These are phyloP conservation scores for Hylaea fasciaria DNA, from an alignment of 2,888 invertebrate species.

Conservation along the genomic window DNA sequence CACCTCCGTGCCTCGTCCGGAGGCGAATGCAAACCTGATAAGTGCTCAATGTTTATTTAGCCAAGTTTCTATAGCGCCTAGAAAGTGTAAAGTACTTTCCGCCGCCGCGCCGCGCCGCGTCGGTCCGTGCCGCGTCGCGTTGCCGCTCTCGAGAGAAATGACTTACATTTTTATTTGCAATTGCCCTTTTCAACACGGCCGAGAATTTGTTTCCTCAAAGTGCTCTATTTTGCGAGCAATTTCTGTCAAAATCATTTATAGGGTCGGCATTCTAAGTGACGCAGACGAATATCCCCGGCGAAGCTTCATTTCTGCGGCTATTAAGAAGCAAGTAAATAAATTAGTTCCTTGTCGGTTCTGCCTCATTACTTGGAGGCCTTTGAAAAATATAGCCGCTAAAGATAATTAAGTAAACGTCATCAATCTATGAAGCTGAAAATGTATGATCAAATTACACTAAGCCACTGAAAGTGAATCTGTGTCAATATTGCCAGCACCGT, in stretches of 20 bases:
- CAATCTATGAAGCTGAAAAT: too few relatives aligned
- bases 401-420: neutral
- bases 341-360: constrained; percentile 4
- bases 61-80: constrained; percentile 1
- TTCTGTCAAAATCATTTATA: constrained; percentile 38
- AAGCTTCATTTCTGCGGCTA: constrained; percentile 11
- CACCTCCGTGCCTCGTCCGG: neutral
- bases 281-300: constrained; percentile 19
- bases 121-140: too few relatives aligned
- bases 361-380: neutral
- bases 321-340: constrained; percentile 19
- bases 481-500: too few relatives aligned
- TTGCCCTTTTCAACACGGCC: constrained; percentile 13
- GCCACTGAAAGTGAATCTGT: too few relatives aligned
- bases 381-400: neutral
- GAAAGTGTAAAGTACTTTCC: neutral
- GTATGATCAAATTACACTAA: too few relatives aligned
- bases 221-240: constrained; percentile 36
- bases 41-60: constrained; percentile 18
- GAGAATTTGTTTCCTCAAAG: constrained; percentile 35
- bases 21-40: constrained; percentile 2
- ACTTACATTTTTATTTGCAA: constrained; percentile 21
- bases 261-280: constrained; percentile 23
- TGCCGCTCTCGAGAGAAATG: constrained; percentile 15
- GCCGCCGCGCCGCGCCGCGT: neutral